Evolutionary conservation across 2,888 invertebrate species (phyloP).

Genomic region (Thera obeliscata): DNA sequence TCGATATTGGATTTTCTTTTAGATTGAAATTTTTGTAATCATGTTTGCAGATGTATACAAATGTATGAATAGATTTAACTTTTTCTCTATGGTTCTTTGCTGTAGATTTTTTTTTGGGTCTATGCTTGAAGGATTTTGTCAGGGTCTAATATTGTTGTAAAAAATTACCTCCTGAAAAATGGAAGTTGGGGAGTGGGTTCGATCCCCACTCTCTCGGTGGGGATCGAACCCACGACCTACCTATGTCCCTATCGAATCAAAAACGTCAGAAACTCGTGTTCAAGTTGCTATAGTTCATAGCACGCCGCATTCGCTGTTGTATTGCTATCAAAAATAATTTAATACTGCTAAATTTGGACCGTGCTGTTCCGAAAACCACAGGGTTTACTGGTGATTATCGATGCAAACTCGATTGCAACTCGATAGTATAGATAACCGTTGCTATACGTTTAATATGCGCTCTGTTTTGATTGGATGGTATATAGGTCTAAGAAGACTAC

Average conservation of each 20-base stretch:
- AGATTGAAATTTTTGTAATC: neutral
- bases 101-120: no score
- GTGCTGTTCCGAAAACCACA: constrained; percentile 56
- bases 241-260: neutral
- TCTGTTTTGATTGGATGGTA: no score
- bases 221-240: no score
- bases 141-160: no score
- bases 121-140: no score
- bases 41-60: neutral
- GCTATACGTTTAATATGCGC: neutral
- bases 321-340: constrained; percentile 66
- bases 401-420: constrained; percentile 26
- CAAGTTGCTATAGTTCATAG: constrained; percentile 28
- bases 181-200: no score
- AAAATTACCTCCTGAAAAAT: no score
- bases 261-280: constrained; percentile 14
- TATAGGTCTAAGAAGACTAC: no score
- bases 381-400: constrained; percentile 46
- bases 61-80: neutral
- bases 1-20: constrained; percentile 12
- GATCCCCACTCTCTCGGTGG: no score
- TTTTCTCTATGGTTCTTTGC: neutral
- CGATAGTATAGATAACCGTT: neutral
- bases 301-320: constrained; percentile 48
- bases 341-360: constrained; percentile 61